phyloP scores from a whole-genome alignment of 2,797 vertebrate genomes.

The Champsocephalus esox region DNA sequence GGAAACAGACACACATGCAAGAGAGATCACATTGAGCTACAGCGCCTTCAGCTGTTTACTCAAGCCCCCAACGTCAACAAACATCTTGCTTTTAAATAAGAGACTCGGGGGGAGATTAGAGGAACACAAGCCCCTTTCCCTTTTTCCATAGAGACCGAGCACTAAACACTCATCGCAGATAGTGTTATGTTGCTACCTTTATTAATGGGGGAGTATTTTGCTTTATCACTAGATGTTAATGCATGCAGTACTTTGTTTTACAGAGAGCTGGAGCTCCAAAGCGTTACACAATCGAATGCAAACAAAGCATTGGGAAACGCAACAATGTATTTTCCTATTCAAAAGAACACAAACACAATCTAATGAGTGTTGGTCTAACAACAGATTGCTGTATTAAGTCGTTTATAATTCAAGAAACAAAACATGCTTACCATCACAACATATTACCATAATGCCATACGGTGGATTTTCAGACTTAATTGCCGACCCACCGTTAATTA shows the following conservation, averaged over 20 bases:
- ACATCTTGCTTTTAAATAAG: conserved; percentile 74
- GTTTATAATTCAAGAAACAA: conserved; percentile 26
- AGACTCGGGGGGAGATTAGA: conserved; percentile 63
- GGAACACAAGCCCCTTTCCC: conserved; percentile 31
- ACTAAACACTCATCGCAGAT: conserved; percentile 27
- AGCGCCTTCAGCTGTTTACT: conserved; percentile 76
- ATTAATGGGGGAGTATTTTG: conserved; percentile 5
- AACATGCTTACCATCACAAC: conserved; percentile 9
- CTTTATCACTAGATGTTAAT: conserved; percentile 27
- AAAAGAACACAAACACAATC: conserved; percentile 25
- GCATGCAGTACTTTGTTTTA: conserved; percentile 17
- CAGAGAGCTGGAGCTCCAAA: background rate
- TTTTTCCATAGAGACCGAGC: conserved; percentile 29
- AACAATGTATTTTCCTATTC: background rate
- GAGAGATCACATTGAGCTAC: conserved; percentile 69
- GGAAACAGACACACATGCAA: conserved; percentile 67
- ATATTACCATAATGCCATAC: background rate
- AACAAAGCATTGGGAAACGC: conserved; percentile 15
- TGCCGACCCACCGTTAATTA: background rate
- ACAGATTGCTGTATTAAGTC: conserved; percentile 19
- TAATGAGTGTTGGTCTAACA: conserved; percentile 22
- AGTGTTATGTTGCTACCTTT: conserved; percentile 35
- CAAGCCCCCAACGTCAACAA: conserved; percentile 73
- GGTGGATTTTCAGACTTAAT: conserved; percentile 19
- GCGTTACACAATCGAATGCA: conserved; percentile 4